Evolutionary conservation across 1,140 invertebrate genomes (phyloP).

Genomic region (Dinothrombium tinctorium): DNA sequence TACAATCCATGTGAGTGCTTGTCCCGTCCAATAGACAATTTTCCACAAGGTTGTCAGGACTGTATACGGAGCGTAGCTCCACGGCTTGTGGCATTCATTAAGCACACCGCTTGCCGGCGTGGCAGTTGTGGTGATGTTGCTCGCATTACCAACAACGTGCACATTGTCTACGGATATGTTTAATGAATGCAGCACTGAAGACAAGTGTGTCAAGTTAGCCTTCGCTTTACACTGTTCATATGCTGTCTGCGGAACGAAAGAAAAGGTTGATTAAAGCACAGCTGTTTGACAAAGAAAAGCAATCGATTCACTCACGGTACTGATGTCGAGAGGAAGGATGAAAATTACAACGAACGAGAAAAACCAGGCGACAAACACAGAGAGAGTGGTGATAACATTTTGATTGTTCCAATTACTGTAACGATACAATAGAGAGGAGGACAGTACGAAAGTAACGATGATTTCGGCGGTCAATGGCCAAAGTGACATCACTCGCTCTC

Average conservation of each 20-base stretch:
- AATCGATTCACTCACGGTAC: slow-evolving; percentile 49
- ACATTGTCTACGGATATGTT: not conserved
- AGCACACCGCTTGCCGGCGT: not conserved
- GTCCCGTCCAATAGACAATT: slow-evolving; percentile 95
- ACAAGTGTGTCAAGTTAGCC: not conserved
- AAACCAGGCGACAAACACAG: slow-evolving; percentile 89
- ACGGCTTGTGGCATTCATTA: slow-evolving; percentile 42
- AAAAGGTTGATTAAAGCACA: not conserved
- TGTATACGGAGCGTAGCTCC: slow-evolving; percentile 55
- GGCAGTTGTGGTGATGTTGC: not conserved
- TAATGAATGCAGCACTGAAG: slow-evolving; percentile 12
- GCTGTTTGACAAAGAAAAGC: slow-evolving; percentile 2
- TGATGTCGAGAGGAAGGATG: slow-evolving; percentile 83
- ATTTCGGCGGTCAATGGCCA: slow-evolving; percentile 53
- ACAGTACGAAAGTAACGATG: slow-evolving; percentile 53
- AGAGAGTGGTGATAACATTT: slow-evolving; percentile 68
- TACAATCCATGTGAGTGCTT: slow-evolving; percentile 86
- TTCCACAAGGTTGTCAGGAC: slow-evolving; percentile 80
- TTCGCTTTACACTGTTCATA: slow-evolving; percentile 28
- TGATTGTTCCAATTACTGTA: slow-evolving; percentile 90
- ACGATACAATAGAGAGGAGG: slow-evolving; percentile 56
- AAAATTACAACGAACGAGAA: slow-evolving; percentile 96
- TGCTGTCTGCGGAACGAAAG: slow-evolving; percentile 24
- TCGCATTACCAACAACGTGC: not conserved
- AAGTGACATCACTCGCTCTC: slow-evolving; percentile 35